Conservation (phyloP, 2,888 invertebrate species). For the Thumatha senex region DNA sequence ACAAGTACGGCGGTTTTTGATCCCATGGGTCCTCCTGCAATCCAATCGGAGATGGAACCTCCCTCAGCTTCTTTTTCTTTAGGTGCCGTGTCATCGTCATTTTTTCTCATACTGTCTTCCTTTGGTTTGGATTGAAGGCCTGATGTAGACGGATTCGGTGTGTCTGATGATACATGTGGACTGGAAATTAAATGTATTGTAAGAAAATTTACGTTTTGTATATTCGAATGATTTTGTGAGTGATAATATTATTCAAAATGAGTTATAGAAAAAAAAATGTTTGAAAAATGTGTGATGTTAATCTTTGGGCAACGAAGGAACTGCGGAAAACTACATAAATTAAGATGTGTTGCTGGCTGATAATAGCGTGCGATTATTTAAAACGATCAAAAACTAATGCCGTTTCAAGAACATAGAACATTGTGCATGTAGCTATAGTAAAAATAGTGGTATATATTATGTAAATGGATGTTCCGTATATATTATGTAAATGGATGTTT, state of each 20-base stretch:
- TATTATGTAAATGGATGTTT: too few relatives aligned
- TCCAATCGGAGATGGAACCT: slow-evolving; percentile 73
- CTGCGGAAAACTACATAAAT: neutral
- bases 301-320: too few relatives aligned
- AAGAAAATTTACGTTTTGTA: neutral
- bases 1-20: slow-evolving; percentile 86
- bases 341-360: too few relatives aligned
- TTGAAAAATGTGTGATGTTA: too few relatives aligned
- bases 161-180: slow-evolving; percentile 80
- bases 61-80: slow-evolving; percentile 60
- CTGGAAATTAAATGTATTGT: slow-evolving; percentile 46
- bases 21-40: slow-evolving; percentile 84
- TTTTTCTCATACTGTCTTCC: slow-evolving; percentile 70
- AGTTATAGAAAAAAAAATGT: neutral
- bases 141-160: slow-evolving; percentile 74
- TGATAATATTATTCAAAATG: neutral
- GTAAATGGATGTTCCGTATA: too few relatives aligned
- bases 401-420: too few relatives aligned
- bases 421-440: too few relatives aligned
- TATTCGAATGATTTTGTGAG: neutral
- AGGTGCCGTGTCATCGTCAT: slow-evolving; percentile 54
- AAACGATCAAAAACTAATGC: too few relatives aligned
- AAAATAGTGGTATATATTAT: too few relatives aligned
- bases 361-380: too few relatives aligned
- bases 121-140: slow-evolving; percentile 61